A percentile compares a stretch with the other conserved stretches of the same genome.
These are phyloP conservation scores for Nephrocerus scutellatus DNA, from an alignment of 2,888 invertebrate species.

Conservation along the genomic window DNA sequence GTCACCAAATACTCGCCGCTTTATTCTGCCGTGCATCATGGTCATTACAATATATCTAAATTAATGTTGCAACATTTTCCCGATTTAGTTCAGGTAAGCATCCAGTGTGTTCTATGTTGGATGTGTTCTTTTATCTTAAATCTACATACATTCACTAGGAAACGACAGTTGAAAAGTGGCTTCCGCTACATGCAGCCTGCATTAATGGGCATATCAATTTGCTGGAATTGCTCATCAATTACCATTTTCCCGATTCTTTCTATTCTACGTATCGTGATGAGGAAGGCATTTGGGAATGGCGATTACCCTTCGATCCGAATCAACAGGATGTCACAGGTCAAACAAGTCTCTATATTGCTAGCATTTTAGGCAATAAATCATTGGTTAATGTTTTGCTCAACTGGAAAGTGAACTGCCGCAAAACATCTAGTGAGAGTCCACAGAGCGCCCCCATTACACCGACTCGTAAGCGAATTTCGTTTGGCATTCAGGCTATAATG, in stretches of 20 bases:
- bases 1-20: conserved; percentile 88
- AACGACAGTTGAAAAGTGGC: conserved; percentile 85
- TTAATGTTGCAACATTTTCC: conserved; percentile 74
- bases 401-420: conserved; percentile 56
- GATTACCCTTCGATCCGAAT: conserved; percentile 88
- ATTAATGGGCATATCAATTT: conserved; percentile 78
- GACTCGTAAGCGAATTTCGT: conserved; percentile 68
- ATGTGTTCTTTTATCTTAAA: not conserved
- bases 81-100: conserved; percentile 63
- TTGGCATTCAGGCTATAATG: conserved; percentile 83
- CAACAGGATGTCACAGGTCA: conserved; percentile 83
- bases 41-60: conserved; percentile 69
- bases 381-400: conserved; percentile 71
- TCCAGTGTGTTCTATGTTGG: conserved; percentile 7
- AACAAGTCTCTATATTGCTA: conserved; percentile 83
- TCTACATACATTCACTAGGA: conserved; percentile 50
- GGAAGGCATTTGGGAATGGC: conserved; percentile 72
- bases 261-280: conserved; percentile 63
- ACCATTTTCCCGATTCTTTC: conserved; percentile 69
- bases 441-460: conserved; percentile 44
- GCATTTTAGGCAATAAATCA: conserved; percentile 72
- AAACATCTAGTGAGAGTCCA: conserved; percentile 34
- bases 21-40: conserved; percentile 84
- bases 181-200: conserved; percentile 87
- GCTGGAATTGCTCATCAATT: conserved; percentile 71